Conservation (phyloP, 2,888 invertebrate genomes). For the Peribatodes rhomboidaria region DNA sequence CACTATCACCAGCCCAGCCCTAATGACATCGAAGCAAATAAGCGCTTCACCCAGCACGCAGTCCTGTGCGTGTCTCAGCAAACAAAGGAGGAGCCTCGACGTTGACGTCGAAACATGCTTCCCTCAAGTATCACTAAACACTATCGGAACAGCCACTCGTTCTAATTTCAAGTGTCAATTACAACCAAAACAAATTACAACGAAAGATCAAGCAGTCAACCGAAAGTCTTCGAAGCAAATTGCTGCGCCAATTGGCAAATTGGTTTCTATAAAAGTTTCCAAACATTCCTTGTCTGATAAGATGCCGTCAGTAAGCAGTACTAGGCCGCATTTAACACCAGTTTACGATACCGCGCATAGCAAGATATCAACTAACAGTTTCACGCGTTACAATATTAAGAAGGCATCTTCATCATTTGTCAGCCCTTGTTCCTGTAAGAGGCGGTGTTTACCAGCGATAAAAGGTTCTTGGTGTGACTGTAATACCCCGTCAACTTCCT, state of each 20-base stretch:
- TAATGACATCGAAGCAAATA: conserved; percentile 2
- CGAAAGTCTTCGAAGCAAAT: background rate
- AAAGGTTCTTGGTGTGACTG: conserved; percentile 3
- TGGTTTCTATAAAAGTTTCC: conserved; percentile 6
- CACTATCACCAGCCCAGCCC: background rate
- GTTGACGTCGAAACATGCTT: conserved; percentile 9
- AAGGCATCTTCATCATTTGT: conserved; percentile 7
- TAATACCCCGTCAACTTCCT: background rate
- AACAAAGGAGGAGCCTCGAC: background rate
- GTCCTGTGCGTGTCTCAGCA: conserved; percentile 2
- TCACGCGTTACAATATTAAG: conserved; percentile 7
- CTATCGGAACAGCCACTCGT: conserved; percentile 10
- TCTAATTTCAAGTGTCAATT: conserved; percentile 7
- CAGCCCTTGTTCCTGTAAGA: conserved; percentile 3
- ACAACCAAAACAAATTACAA: background rate
- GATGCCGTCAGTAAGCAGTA: background rate
- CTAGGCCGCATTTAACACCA: conserved; percentile 1
- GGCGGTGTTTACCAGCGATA: background rate
- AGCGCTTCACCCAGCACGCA: conserved; percentile 1
- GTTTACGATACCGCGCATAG: background rate
- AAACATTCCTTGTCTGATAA: background rate
- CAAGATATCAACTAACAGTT: conserved; percentile 7
- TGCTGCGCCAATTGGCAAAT: background rate
- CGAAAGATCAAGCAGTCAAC: background rate
- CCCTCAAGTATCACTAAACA: conserved; percentile 6